phyloP scores from a whole-genome alignment of 2,797 vertebrate genomes.

The Coregonus ussuriensis region DNA sequence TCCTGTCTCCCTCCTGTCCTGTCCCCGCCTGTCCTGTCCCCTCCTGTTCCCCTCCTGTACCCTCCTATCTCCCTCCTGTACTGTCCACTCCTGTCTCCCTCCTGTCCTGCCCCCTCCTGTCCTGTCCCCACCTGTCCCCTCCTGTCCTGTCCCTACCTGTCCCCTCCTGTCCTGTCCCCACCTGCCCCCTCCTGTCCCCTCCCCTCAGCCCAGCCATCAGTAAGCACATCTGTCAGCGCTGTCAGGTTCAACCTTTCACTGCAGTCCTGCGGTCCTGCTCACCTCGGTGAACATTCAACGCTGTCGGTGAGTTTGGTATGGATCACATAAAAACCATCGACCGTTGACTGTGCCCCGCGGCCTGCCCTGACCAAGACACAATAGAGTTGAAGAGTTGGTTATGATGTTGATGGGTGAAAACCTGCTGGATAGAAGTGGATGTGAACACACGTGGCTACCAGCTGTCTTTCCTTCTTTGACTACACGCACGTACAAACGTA shows the following conservation, averaged over 20 bases:
- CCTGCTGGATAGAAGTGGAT: slow-evolving; percentile 33
- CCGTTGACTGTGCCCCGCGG: slow-evolving; percentile 99
- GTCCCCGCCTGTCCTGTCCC: background rate
- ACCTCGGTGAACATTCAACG: slow-evolving; percentile 94
- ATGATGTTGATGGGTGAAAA: no score
- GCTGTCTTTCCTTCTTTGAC: background rate
- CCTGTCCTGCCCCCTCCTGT: no score
- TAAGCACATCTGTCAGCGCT: slow-evolving; percentile 9
- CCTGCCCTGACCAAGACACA: slow-evolving; percentile 58
- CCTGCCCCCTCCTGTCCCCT: slow-evolving; percentile 45
- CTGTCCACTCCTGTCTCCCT: no score
- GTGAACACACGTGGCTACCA: background rate
- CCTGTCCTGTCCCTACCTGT: slow-evolving; percentile 54
- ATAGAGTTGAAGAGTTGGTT: no score
- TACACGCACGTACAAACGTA: slow-evolving; percentile 30
- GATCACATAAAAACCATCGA: slow-evolving; percentile 94
- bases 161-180: no score
- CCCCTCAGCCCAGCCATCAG: slow-evolving; percentile 19
- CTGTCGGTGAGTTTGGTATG: slow-evolving; percentile 98
- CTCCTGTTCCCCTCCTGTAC: background rate
- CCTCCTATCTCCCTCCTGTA: no score
- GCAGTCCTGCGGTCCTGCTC: slow-evolving; percentile 60
- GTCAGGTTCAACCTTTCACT: slow-evolving; percentile 47
- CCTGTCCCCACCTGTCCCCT: background rate
- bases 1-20: background rate